Evolutionary conservation across 2,888 invertebrate genomes (phyloP), one percentile per base, ranked within the genome.

Genomic region (Standfussiana lucernea): DNA sequence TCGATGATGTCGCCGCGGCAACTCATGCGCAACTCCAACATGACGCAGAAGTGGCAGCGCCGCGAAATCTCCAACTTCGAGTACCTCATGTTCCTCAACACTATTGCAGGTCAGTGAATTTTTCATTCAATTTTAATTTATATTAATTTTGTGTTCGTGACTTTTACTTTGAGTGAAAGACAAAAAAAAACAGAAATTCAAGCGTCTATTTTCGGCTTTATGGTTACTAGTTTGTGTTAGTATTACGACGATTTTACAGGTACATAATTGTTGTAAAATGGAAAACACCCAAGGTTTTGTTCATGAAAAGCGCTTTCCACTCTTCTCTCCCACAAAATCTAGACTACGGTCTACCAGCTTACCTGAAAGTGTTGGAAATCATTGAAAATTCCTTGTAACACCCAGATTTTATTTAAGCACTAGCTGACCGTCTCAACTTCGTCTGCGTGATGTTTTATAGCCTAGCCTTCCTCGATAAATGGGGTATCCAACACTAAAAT

Each of bases 11-110:
- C 99, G 3, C 99, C 99, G 0, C 98, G 99, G 24, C 99, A 99
- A 95, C 97, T 99, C 90, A 99, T 99, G 99, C 98, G 99, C 91
- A 99, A 99, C 97, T 99, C 99, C 40, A 99, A 99, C 96, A 99
- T 99, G 99, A 99, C 99, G 68, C 99, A 99, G 96, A 99, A 99
- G 95, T 99, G 99, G 99, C 99, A 99, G 95, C 97, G 99, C 40
- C 97, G 99, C 65, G 99, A 99, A 96, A 99, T 99, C 91, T 99
- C 99, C 83, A 99, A 99, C 97, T 99, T 99, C 96, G 99, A 99
- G 97, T 99, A 99, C 95, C 97, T 99, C 90, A 99, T 99, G 99
- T 99, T 99, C 97, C 98, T 99, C 88, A 99, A 99, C 95, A 99
- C 99, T 32, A 99, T 99, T 87, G 99, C 99, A 80, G 99, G 99